A percentile compares a stretch with the other conserved stretches of the same genome.
Evolutionary conservation across 1,140 invertebrate species (phyloP).

Genomic region (Sitophilus oryzae): DNA sequence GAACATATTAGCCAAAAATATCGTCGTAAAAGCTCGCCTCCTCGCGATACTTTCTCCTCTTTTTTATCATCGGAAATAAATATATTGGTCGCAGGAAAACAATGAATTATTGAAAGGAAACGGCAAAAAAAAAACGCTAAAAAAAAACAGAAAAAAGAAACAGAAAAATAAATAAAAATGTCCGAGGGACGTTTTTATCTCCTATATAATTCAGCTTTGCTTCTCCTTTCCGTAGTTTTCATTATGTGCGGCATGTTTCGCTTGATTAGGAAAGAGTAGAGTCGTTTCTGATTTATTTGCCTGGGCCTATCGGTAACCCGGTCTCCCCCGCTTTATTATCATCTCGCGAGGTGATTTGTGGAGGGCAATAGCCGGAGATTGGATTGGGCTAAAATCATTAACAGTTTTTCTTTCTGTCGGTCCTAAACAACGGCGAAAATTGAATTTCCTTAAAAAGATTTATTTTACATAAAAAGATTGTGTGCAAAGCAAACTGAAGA

Average conservation of each 20-base stretch:
- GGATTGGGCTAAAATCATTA: background rate
- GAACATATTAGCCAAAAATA: no score
- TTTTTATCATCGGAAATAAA: background rate
- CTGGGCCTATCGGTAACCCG: background rate
- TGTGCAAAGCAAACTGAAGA: no score
- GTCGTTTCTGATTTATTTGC: background rate
- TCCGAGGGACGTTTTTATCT: background rate
- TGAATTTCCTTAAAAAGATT: no score
- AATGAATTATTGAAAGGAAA: background rate
- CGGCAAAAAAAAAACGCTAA: background rate
- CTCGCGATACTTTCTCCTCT: no score
- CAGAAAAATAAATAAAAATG: no score
- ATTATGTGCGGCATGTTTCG: background rate
- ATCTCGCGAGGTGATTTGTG: background rate
- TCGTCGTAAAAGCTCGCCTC: no score
- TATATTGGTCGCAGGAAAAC: background rate
- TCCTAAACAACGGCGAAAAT: no score
- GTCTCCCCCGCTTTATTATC: background rate
- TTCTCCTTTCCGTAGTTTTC: background rate
- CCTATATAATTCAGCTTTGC: background rate
- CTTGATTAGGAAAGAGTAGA: background rate
- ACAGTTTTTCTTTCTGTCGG: background rate
- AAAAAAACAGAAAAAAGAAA: background rate
- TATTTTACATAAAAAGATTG: no score
- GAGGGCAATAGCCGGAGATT: background rate